These are phyloP conservation scores for Pyrgus malvae DNA, from an alignment of 2,888 invertebrate genomes.

Conservation along the genomic window DNA sequence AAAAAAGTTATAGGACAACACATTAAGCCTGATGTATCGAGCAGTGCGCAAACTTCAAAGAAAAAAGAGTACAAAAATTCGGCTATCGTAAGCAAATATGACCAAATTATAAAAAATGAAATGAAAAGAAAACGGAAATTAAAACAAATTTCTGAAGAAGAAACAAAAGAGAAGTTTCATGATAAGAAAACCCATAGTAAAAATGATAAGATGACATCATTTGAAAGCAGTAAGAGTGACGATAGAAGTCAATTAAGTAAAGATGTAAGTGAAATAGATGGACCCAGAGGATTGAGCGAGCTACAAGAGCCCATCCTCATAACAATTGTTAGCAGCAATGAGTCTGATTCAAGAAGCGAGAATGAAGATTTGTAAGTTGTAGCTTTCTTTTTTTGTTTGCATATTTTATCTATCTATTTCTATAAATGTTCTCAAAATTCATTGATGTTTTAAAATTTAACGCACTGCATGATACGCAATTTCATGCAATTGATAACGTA, in stretches of 20 bases:
- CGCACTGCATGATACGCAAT: no score
- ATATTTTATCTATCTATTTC: not conserved
- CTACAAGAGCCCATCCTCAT: not conserved
- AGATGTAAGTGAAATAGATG: not conserved
- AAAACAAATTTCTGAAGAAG: not conserved
- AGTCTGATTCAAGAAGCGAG: not conserved
- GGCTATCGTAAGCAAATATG: not conserved
- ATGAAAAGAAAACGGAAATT: not conserved
- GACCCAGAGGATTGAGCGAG: not conserved
- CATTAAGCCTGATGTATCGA: not conserved
- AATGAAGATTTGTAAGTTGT: not conserved
- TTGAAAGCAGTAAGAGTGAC: not conserved
- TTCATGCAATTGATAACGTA: no score
- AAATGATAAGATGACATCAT: not conserved
- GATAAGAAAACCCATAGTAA: not conserved
- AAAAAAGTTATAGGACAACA: slow-evolving; percentile 1
- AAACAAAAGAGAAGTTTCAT: not conserved
- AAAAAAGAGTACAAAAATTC: not conserved
- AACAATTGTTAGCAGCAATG: not conserved
- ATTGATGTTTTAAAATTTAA: no score
- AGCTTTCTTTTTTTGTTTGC: not conserved
- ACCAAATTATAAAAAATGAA: not conserved
- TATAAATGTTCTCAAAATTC: no score
- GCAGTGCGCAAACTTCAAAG: not conserved
- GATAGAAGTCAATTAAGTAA: not conserved